A percentile compares a stretch with the other conserved stretches of the same genome.
phyloP scores from a whole-genome alignment of 2,113 vertebrate species.

The Pelecanoides urinatrix region DNA sequence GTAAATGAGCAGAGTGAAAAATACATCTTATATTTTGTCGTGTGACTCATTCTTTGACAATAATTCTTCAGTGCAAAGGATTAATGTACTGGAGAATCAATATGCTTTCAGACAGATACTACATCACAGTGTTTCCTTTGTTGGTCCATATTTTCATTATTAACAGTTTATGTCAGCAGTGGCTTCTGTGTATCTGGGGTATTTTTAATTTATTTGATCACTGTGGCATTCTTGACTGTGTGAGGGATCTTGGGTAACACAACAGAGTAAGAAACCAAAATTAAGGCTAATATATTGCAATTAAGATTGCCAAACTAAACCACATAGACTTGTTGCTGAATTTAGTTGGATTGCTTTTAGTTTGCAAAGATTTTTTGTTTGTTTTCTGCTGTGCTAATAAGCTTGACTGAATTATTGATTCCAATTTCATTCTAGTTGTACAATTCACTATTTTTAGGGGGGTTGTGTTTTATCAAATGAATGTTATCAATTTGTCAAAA shows the following conservation, averaged over 20 bases:
- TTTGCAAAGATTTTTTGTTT: not conserved
- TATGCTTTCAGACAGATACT: conserved; percentile 69
- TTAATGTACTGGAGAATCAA: conserved; percentile 72
- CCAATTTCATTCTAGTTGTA: not conserved
- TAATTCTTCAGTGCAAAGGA: conserved; percentile 68
- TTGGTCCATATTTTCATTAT: conserved; percentile 65
- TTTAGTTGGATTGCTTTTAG: not conserved
- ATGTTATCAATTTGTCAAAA: not conserved
- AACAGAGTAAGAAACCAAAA: conserved; percentile 13
- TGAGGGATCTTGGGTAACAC: conserved; percentile 21
- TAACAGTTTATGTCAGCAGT: conserved; percentile 67
- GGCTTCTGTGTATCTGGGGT: not conserved
- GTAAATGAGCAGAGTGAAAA: conserved; percentile 19
- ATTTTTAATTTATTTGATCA: conserved; percentile 64
- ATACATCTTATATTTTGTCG: conserved; percentile 50
- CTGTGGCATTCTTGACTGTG: conserved; percentile 6
- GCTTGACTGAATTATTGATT: not conserved
- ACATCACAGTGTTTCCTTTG: conserved; percentile 61
- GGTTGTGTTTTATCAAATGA: not conserved
- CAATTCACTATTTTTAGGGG: not conserved
- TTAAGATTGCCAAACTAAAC: not conserved
- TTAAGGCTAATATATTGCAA: not conserved
- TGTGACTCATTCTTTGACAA: conserved; percentile 67
- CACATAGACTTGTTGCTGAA: not conserved
- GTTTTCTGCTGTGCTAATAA: not conserved